Percentiles rank a stretch among this genome's conserved stretches.
Evolutionary conservation across 1,140 invertebrate species (phyloP).

Genomic region (Sycophaga agraensis): DNA sequence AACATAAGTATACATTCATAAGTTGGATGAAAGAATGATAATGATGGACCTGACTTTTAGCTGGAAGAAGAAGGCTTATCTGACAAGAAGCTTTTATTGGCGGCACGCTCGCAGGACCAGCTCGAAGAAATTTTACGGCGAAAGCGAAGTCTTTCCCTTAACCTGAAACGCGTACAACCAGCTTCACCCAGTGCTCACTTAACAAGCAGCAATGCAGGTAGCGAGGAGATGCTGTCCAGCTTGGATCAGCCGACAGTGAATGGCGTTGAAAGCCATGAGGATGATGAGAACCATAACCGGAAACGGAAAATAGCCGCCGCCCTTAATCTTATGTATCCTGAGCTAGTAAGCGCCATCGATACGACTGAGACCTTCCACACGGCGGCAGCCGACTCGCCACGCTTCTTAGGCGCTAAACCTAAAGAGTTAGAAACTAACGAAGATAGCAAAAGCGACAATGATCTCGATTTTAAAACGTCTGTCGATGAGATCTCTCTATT

Average conservation of each 20-base stretch:
- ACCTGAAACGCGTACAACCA: conserved; percentile 48
- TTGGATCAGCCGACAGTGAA: conserved; percentile 30
- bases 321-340: conserved; percentile 43
- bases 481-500: conserved; percentile 35
- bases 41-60: no score
- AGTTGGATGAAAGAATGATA: no score
- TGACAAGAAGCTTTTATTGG: conserved; percentile 53
- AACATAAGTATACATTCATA: no score
- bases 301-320: conserved; percentile 50
- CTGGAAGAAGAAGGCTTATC: conserved; percentile 43
- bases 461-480: conserved; percentile 38
- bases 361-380: conserved; percentile 74
- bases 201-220: conserved; percentile 25
- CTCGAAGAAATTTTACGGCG: conserved; percentile 52
- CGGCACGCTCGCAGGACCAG: conserved; percentile 58
- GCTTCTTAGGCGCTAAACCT: conserved; percentile 33
- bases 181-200: conserved; percentile 41
- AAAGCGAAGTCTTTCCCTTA: conserved; percentile 53
- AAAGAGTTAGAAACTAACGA: background rate
- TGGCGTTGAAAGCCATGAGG: background rate
- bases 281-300: conserved; percentile 38
- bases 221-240: conserved; percentile 43
- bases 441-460: conserved; percentile 27
- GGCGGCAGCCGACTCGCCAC: conserved; percentile 57
- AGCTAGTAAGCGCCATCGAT: conserved; percentile 53